phyloP scores from a whole-genome alignment of 2,888 invertebrate species.

The Hirtodrosophila histrioides region DNA sequence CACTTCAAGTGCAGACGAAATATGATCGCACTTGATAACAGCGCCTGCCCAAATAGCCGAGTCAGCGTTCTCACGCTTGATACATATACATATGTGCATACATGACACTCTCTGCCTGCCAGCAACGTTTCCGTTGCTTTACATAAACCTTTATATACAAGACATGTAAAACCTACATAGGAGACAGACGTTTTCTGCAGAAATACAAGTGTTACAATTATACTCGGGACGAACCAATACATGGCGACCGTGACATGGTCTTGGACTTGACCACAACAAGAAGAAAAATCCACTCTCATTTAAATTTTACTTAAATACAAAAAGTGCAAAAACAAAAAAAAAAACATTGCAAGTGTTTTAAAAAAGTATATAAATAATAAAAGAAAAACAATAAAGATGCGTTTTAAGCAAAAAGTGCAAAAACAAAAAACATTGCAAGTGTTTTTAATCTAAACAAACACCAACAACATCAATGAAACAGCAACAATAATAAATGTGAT shows the following conservation, averaged over 20 bases:
- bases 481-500: no score
- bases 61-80: neutral
- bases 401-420: neutral
- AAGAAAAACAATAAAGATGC: neutral
- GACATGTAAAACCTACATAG: conserved; percentile 2
- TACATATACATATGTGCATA: conserved; percentile 2
- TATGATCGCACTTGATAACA: neutral
- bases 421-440: neutral
- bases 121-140: neutral
- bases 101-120: conserved; percentile 1
- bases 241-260: conserved; percentile 1
- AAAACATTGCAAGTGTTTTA: neutral
- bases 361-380: neutral
- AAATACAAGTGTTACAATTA: no score
- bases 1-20: neutral
- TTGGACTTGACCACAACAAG: conserved; percentile 1
- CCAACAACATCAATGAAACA: no score
- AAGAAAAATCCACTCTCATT: neutral
- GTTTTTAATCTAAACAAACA: no score
- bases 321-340: neutral
- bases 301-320: no score
- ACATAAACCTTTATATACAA: neutral
- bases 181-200: no score
- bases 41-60: neutral
- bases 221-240: no score